Percentiles rank a stretch among this genome's conserved stretches.
phyloP scores from a whole-genome alignment of 53 echinoderm and acorn worm species.

The Paelopatides confundens region DNA sequence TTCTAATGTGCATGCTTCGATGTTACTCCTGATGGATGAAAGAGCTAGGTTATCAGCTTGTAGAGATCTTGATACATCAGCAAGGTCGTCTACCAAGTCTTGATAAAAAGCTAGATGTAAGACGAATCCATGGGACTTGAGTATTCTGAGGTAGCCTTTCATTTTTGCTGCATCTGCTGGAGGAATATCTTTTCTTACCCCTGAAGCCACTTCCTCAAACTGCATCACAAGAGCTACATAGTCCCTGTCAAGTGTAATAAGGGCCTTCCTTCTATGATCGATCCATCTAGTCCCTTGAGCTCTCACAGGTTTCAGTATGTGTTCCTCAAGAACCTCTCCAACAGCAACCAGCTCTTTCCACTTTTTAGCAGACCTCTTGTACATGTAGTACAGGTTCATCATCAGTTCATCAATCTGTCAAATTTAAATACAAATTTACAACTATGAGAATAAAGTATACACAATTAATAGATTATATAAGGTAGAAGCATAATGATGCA shows the following conservation, averaged over 20 bases:
- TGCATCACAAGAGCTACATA: slow-evolving; percentile 43
- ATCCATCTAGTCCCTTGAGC: slow-evolving; percentile 70
- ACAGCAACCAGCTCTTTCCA: too few species aligned
- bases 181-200: neutral
- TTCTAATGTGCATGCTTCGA: too few species aligned
- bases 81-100: slow-evolving; percentile 64
- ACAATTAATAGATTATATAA: too few species aligned
- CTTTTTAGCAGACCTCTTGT: too few species aligned
- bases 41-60: slow-evolving; percentile 62
- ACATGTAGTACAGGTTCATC: too few species aligned
- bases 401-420: neutral
- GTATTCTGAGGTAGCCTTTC: slow-evolving; percentile 57
- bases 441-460: too few species aligned
- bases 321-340: too few species aligned
- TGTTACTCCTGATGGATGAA: too few species aligned
- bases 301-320: slow-evolving; percentile 8
- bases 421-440: neutral
- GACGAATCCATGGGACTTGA: slow-evolving; percentile 58
- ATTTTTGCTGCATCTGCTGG: slow-evolving; percentile 63
- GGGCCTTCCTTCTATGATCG: slow-evolving; percentile 56
- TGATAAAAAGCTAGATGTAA: slow-evolving; percentile 64
- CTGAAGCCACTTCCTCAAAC: slow-evolving; percentile 49
- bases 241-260: slow-evolving; percentile 45
- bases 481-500: too few species aligned
- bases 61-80: slow-evolving; percentile 51